Evolutionary conservation across 2,797 vertebrate species (phyloP), one percentile per base, ranked within the genome.

Genomic region (Lindbergichthys nudifrons): DNA sequence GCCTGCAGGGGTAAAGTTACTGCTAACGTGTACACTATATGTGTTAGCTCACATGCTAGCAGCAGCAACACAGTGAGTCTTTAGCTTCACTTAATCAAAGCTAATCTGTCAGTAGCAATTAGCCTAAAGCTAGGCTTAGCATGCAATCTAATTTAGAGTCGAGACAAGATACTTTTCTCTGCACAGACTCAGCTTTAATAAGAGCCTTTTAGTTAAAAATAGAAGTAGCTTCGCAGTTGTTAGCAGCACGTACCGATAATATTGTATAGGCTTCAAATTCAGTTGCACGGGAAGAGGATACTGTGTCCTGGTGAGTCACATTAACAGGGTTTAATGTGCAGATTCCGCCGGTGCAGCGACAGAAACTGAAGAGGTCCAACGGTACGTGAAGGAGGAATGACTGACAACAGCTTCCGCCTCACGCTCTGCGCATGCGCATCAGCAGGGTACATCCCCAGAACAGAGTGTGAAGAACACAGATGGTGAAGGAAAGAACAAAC

Each of bases 221-320:
- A 6, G 18, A 23, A 67, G 70, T 10, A 45, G 68, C 74, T 54
- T n/a, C 21, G 8, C 2, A 26, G 50, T 42, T 71, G 30, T 58
- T 48, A 67, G 75, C 66, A 13, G 39, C 16, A 86, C 85, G 45
- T 89, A 89, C 90, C 88, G 82, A 14, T 7, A 53, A 69, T 16
- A 42, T 66, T 16, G 51, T 73, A 69, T 51, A 39, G 71, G 5
- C 57, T 73, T 65, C 61, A 16, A 39, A 65, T 81, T 23, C 5
- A n/a, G 70, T 64, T 13, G 42, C 36, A 32, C 63, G 43, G 59
- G 53, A 58, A 64, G 63, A 60, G 9, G 62, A 32, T 59, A 42
- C 73, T 0, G 68, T 70, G 32, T 77, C 75, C 65, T 41, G 68
- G 19, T 39, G 0, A 41, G n/a, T 65, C 61, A 63, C 77, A 58